phyloP scores from a whole-genome alignment of 1,140 invertebrate species.

The Chironomus tepperi region DNA sequence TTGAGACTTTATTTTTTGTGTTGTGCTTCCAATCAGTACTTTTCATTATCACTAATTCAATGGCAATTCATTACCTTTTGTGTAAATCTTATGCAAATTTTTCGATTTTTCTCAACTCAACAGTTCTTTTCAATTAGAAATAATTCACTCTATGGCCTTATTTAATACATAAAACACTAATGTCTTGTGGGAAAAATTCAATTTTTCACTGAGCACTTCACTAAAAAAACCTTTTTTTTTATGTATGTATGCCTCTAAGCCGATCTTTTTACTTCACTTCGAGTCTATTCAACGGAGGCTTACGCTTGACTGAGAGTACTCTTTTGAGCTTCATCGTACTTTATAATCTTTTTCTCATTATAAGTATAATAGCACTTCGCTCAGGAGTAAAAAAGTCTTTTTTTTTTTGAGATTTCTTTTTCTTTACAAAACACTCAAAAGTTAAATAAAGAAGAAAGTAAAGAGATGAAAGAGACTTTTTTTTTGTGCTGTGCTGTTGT shows the following conservation, averaged over 20 bases:
- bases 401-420: too few species aligned
- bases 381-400: not conserved
- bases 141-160: not conserved
- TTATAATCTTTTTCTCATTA: slow-evolving; percentile 9
- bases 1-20: not conserved
- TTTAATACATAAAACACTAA: not conserved
- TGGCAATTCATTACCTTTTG: not conserved
- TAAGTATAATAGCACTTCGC: not conserved
- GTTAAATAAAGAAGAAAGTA: too few species aligned
- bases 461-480: too few species aligned
- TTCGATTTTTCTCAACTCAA: too few species aligned
- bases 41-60: not conserved
- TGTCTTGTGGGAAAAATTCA: not conserved
- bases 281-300: not conserved
- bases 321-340: not conserved
- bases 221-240: too few species aligned
- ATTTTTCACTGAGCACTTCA: not conserved
- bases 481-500: too few species aligned
- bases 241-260: too few species aligned
- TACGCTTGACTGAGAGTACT: not conserved
- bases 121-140: not conserved
- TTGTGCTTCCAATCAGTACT: not conserved
- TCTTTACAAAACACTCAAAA: too few species aligned
- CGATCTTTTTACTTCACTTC: not conserved
- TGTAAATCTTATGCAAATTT: too few species aligned